These are phyloP conservation scores for Peromyscus attwateri DNA, from an alignment of 2,797 vertebrate genomes.

Conservation along the genomic window DNA sequence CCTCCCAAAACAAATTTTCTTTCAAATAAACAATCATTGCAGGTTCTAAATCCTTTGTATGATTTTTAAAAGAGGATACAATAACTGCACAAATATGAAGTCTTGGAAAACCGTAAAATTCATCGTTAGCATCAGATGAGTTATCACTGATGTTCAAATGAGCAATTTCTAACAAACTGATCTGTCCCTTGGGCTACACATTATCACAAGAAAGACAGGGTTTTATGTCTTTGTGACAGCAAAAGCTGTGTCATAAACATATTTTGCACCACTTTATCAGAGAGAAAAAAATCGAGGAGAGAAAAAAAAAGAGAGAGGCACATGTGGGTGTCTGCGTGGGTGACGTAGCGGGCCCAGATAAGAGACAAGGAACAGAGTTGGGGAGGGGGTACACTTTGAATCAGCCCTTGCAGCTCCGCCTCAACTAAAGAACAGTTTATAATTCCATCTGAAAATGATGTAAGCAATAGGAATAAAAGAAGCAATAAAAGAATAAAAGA, in stretches of 20 bases:
- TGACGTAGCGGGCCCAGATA: background rate
- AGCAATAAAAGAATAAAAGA: background rate
- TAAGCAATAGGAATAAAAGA: background rate
- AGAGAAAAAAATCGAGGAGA: conserved; percentile 5
- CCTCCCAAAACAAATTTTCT: conserved; percentile 27
- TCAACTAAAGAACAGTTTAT: conserved; percentile 5
- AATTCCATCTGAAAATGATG: conserved; percentile 49
- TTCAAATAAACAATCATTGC: conserved; percentile 18
- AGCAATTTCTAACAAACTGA: conserved; percentile 64
- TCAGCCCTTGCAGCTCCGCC: conserved; percentile 26
- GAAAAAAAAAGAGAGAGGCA: background rate
- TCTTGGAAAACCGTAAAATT: conserved; percentile 39
- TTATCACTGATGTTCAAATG: conserved; percentile 77
- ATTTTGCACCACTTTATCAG: conserved; percentile 37
- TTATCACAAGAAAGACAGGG: conserved; percentile 50
- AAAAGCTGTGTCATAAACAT: conserved; percentile 34
- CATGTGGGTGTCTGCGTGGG: fast-evolving
- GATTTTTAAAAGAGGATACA: conserved; percentile 31
- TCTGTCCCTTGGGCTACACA: conserved; percentile 47
- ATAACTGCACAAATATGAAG: conserved; percentile 36
- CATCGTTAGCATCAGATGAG: conserved; percentile 43
- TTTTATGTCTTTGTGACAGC: conserved; percentile 46
- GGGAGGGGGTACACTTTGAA: background rate
- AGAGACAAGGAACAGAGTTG: background rate
- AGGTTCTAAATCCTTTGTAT: conserved; percentile 18